These are phyloP conservation scores for Odontophorus gujanensis DNA, from an alignment of 2,113 vertebrate species.

Conservation along the genomic window DNA sequence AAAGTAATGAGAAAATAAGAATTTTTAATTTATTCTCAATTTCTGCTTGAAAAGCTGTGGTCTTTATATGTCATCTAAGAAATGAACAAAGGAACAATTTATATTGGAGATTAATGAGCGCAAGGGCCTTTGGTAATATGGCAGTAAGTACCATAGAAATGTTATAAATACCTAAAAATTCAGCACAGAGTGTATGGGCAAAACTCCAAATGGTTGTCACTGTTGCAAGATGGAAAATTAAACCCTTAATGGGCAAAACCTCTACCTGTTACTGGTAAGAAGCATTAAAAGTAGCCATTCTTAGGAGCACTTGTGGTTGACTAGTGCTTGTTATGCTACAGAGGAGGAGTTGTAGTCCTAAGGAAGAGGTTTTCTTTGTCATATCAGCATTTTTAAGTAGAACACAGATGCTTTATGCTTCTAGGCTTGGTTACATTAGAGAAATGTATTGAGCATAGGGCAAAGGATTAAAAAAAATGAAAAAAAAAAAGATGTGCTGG, in stretches of 20 bases:
- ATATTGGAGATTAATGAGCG: constrained; percentile 55
- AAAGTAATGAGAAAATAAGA: constrained; percentile 48
- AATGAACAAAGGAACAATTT: constrained; percentile 53
- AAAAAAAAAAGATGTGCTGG: neutral
- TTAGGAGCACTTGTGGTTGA: constrained; percentile 65
- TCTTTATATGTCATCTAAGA: constrained; percentile 41
- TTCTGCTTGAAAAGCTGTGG: constrained; percentile 57
- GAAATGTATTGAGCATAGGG: neutral
- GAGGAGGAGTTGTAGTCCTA: constrained; percentile 1
- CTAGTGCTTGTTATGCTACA: constrained; percentile 50
- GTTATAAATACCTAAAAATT: constrained; percentile 69
- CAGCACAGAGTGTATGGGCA: constrained; percentile 40
- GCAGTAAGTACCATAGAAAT: constrained; percentile 37
- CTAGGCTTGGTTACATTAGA: constrained; percentile 7
- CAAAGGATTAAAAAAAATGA: neutral
- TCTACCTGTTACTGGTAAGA: constrained; percentile 64
- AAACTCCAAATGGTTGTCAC: constrained; percentile 30
- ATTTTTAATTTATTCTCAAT: constrained; percentile 35
- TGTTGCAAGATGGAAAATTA: constrained; percentile 54
- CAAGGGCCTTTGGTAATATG: constrained; percentile 25
- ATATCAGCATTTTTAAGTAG: constrained; percentile 55
- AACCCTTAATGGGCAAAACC: constrained; percentile 67
- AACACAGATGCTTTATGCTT: constrained; percentile 36
- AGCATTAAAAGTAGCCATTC: constrained; percentile 69
- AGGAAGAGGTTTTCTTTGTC: constrained; percentile 68